phyloP scores from a whole-genome alignment of 2,888 invertebrate genomes.

The Schrankia costaestrigalis region DNA sequence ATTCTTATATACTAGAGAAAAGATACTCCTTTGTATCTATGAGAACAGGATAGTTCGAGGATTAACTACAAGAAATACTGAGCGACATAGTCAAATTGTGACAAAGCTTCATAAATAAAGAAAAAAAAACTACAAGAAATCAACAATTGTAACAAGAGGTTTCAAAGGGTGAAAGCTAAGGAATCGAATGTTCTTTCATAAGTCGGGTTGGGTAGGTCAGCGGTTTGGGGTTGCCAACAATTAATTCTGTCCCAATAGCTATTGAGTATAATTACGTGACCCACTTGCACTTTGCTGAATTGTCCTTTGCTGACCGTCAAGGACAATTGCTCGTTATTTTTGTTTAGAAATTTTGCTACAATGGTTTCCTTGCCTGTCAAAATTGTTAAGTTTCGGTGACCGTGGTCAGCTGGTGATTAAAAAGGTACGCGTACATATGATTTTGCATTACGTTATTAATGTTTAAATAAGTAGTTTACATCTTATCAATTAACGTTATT shows the following conservation, averaged over 20 bases:
- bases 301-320: slow-evolving; percentile 1
- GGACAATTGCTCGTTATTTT: too few species aligned
- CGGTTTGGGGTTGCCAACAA: slow-evolving; percentile 26
- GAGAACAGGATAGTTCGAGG: slow-evolving; percentile 49
- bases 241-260: slow-evolving; percentile 30
- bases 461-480: too few species aligned
- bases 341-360: too few species aligned
- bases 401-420: too few species aligned
- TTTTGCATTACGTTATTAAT: too few species aligned
- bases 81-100: too few species aligned
- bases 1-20: slow-evolving; percentile 54
- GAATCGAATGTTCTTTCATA: slow-evolving; percentile 22
- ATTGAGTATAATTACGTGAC: slow-evolving; percentile 31
- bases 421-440: too few species aligned
- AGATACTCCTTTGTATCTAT: slow-evolving; percentile 48
- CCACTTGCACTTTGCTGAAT: slow-evolving; percentile 18
- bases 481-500: too few species aligned
- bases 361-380: too few species aligned
- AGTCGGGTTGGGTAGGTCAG: slow-evolving; percentile 29
- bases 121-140: too few species aligned
- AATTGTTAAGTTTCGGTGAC: too few species aligned
- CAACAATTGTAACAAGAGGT: slow-evolving; percentile 39
- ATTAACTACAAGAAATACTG: slow-evolving; percentile 41
- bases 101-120: too few species aligned
- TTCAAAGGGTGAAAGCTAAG: slow-evolving; percentile 27